These are phyloP conservation scores for Gerris lacustris DNA, from an alignment of 2,888 invertebrate species.

Conservation along the genomic window DNA sequence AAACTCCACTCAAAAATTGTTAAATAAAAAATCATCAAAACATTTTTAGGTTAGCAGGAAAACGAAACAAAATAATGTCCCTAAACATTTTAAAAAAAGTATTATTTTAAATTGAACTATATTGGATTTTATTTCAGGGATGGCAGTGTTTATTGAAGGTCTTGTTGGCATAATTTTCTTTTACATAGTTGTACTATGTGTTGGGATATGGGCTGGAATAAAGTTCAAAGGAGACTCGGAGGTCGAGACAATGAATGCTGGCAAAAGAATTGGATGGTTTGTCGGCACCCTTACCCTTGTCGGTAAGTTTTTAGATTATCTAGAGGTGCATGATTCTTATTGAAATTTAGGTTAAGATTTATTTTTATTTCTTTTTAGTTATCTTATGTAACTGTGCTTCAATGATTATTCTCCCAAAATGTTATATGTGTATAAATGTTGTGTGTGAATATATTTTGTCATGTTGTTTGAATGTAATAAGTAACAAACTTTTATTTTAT, in stretches of 20 bases:
- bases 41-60: too few relatives aligned
- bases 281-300: constrained; percentile 60
- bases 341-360: background rate
- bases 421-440: too few relatives aligned
- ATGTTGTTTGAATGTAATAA: too few relatives aligned
- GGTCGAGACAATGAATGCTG: constrained; percentile 50
- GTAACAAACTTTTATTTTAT: too few relatives aligned
- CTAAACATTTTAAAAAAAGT: too few relatives aligned
- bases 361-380: background rate
- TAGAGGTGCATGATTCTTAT: background rate
- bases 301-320: constrained; percentile 38
- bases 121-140: background rate
- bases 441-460: too few relatives aligned
- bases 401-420: too few relatives aligned
- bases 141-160: constrained; percentile 44
- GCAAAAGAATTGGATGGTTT: constrained; percentile 51
- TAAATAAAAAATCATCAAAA: too few relatives aligned
- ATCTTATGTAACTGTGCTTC: background rate
- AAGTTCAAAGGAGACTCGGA: constrained; percentile 49
- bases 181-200: constrained; percentile 50
- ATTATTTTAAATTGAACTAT: too few relatives aligned
- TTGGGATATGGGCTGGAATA: constrained; percentile 55
- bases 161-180: constrained; percentile 52
- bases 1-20: too few relatives aligned
- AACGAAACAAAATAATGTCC: too few relatives aligned